Evolutionary conservation across 2,113 vertebrate genomes (phyloP), one percentile per base, ranked within the genome.

Genomic region (Geococcyx californianus): DNA sequence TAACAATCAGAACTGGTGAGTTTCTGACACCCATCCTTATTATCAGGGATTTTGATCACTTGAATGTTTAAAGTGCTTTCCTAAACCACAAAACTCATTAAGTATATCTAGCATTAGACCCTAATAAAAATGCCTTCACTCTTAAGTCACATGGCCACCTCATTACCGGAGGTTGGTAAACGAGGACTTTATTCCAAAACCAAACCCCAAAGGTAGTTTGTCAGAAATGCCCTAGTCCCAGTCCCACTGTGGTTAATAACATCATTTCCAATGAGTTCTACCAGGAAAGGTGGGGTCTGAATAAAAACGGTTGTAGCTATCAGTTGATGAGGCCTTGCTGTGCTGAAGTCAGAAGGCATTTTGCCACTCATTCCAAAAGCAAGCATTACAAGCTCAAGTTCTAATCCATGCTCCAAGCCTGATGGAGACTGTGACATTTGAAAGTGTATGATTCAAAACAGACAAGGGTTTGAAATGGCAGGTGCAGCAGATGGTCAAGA

Each of bases 401-500:
- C 47, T 92, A 93, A 94, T 86, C 90, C 69, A 83, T 64, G 25
- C 76, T 86, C 82, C 80, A 89, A 60, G 66, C 60, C 68, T 90
- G 36, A 68, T 92, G 56, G 72, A 70, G 62, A 75, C 26, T 68
- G 73, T 58, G 86, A 68, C 73, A 89, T 93, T 93, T 93, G 77
- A 63, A 94, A 94, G 36, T 19, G 17, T 73, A 82, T 82, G 81
- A 93, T 85, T 87, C 83, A 92, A 94, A 92, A 78, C 62, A 92
- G 94, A 75, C 49, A 91, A 86, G 60, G 33, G 62, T 90, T 89
- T 87, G 86, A 94, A 95, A 86, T 14, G 88, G 66, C 83, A 95
- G 83, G 88, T 90, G 92, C 56, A 87, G 69, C 90, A 95, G 95
- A 96, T 64, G 83, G 80, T 94, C 80, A 94, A 92, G 83, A 92